A percentile compares a stretch with the other conserved stretches of the same genome.
phyloP scores from a whole-genome alignment of 2,113 vertebrate species.

The Menidia beryllina region DNA sequence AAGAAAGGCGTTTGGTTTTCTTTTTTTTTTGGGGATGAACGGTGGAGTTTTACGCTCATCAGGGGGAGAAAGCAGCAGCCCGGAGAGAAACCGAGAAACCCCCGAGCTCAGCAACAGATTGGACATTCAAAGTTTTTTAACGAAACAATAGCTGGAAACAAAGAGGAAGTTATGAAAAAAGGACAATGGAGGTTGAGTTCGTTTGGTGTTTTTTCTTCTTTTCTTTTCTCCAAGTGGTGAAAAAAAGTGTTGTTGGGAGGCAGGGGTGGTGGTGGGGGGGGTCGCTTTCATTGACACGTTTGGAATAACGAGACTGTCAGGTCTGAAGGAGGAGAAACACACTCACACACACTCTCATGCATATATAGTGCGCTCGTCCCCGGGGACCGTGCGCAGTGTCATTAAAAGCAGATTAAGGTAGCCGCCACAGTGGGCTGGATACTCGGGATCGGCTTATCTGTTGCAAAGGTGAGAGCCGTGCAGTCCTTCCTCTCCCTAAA shows the following conservation, averaged over 20 bases:
- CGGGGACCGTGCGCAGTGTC: conserved; percentile 62
- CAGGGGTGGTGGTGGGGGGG: too few relatives aligned
- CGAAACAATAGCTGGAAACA: neutral
- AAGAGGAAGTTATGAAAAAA: neutral
- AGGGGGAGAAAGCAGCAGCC: neutral
- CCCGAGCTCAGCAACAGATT: neutral
- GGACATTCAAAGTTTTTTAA: neutral
- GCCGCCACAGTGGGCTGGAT: conserved; percentile 64
- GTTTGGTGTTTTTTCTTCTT: neutral
- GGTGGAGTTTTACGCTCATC: conserved; percentile 40
- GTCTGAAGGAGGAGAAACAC: neutral
- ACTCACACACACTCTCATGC: conserved; percentile 6
- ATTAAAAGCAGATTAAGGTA: conserved; percentile 85
- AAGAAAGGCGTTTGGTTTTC: conserved; percentile 61
- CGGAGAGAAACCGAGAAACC: neutral
- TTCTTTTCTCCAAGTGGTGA: too few relatives aligned
- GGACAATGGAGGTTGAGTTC: neutral
- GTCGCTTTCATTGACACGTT: neutral
- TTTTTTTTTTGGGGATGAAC: too few relatives aligned
- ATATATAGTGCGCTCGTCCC: conserved; percentile 8
- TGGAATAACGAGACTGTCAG: neutral
- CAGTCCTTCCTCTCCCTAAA: conserved; percentile 11
- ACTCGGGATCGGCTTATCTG: conserved; percentile 66
- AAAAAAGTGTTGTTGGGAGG: too few relatives aligned
- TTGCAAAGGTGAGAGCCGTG: conserved; percentile 69